Percentiles rank a stretch among this genome's conserved stretches.
Conservation (phyloP, 2,888 invertebrate species). For the Eupithecia inturbata region DNA sequence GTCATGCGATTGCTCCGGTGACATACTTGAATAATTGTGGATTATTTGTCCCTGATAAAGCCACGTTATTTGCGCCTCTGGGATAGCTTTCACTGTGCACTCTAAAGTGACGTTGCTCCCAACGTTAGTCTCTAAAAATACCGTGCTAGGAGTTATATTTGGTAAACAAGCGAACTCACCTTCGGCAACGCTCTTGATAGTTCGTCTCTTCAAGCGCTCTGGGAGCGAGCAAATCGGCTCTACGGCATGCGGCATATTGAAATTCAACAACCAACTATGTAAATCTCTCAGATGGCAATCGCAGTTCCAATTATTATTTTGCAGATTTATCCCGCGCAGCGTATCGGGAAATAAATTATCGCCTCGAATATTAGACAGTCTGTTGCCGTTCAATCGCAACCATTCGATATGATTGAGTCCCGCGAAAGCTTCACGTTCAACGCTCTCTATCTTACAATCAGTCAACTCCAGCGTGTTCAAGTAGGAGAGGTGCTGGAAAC, state of each 20-base stretch:
- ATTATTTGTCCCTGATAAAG: slow-evolving; percentile 92
- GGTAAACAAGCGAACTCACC: slow-evolving; percentile 93
- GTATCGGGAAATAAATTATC: slow-evolving; percentile 89
- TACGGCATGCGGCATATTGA: slow-evolving; percentile 90
- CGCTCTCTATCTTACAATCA: slow-evolving; percentile 89
- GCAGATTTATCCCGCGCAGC: slow-evolving; percentile 91
- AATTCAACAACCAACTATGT: slow-evolving; percentile 90
- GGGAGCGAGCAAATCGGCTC: slow-evolving; percentile 92
- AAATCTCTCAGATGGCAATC: slow-evolving; percentile 92
- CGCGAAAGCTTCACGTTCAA: slow-evolving; percentile 92
- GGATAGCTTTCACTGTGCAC: slow-evolving; percentile 92
- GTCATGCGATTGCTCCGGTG: slow-evolving; percentile 87
- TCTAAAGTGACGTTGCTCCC: slow-evolving; percentile 92
- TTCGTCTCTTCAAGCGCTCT: slow-evolving; percentile 85
- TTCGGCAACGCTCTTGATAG: slow-evolving; percentile 87
- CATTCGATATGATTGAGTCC: slow-evolving; percentile 92
- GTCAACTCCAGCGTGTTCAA: slow-evolving; percentile 92
- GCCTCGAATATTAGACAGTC: slow-evolving; percentile 88
- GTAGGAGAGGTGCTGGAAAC: slow-evolving; percentile 89
- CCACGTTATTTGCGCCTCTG: slow-evolving; percentile 93
- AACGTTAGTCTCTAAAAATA: slow-evolving; percentile 90
- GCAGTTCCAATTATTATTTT: slow-evolving; percentile 95
- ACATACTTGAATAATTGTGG: slow-evolving; percentile 89
- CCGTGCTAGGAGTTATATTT: slow-evolving; percentile 89
- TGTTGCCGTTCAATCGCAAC: slow-evolving; percentile 93